Percentiles rank a stretch among this genome's conserved stretches.
Conservation (phyloP, 2,888 invertebrate genomes). For the Lathronympha strigana region DNA sequence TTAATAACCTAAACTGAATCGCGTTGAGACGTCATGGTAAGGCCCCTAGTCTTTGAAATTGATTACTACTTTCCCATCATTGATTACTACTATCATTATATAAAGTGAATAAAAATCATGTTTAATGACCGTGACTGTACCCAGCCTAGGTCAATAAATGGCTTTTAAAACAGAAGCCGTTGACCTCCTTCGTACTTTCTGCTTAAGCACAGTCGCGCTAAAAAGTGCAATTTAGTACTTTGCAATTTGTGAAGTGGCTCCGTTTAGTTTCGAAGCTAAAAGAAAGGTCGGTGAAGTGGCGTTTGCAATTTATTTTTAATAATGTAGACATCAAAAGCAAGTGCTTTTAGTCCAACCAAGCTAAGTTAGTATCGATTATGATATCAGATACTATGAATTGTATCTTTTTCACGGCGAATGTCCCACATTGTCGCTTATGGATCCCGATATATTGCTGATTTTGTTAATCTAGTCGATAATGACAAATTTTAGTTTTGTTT, state of each 20-base stretch:
- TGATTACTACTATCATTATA: neutral
- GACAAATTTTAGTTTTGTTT: too few relatives aligned
- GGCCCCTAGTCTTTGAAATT: too few relatives aligned
- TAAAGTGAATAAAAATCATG: neutral
- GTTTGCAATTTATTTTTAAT: neutral
- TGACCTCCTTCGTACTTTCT: constrained; percentile 27
- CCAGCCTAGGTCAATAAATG: constrained; percentile 31
- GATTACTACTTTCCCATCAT: neutral
- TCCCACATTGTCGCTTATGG: too few relatives aligned
- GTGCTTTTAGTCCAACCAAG: too few relatives aligned
- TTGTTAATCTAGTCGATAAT: too few relatives aligned
- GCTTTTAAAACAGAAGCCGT: constrained; percentile 30
- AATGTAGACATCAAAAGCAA: neutral
- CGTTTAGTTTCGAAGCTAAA: constrained; percentile 5
- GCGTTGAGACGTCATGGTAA: too few relatives aligned
- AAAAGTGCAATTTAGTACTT: constrained; percentile 29
- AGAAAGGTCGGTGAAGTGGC: constrained; percentile 2
- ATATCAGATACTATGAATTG: too few relatives aligned
- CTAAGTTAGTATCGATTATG: too few relatives aligned
- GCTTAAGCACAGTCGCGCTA: constrained; percentile 21
- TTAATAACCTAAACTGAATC: too few relatives aligned
- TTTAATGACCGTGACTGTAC: neutral
- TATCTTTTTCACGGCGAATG: too few relatives aligned
- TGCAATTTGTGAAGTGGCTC: constrained; percentile 18
- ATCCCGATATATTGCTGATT: too few relatives aligned